Percentiles rank a stretch among this genome's conserved stretches.
These are phyloP conservation scores for Leiothrix lutea DNA, from an alignment of 2,113 vertebrate genomes.

Conservation along the genomic window DNA sequence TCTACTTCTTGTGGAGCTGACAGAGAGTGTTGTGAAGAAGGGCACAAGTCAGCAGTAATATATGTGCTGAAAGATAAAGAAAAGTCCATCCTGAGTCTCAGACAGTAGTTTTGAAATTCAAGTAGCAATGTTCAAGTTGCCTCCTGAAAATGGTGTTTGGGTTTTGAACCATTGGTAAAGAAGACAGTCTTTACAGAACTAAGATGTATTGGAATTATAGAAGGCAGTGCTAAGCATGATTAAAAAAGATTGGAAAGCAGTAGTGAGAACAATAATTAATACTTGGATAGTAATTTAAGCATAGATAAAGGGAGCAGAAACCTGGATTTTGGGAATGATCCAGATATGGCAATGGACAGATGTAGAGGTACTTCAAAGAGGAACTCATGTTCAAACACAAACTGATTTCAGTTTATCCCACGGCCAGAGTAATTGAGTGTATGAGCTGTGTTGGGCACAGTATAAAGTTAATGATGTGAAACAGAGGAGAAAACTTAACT, in stretches of 20 bases:
- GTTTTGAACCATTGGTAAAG: background rate
- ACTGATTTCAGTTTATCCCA: background rate
- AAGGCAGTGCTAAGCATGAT: background rate
- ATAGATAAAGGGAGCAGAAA: background rate
- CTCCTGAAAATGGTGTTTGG: background rate
- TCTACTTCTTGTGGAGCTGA: background rate
- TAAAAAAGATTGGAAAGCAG: background rate
- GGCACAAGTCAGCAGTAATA: background rate
- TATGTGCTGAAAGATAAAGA: background rate
- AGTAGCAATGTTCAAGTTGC: background rate
- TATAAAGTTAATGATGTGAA: constrained; percentile 28
- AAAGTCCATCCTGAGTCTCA: background rate
- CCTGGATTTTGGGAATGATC: constrained; percentile 1
- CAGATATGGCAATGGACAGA: background rate
- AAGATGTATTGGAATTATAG: background rate
- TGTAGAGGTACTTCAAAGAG: background rate
- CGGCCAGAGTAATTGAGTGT: background rate
- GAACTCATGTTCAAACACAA: background rate
- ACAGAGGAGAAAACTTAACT: constrained; percentile 6
- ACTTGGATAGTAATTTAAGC: background rate
- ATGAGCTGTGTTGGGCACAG: background rate
- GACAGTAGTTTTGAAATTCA: background rate
- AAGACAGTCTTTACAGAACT: background rate
- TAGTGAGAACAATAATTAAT: background rate
- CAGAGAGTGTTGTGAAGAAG: background rate